These are phyloP conservation scores for Coregonus clupeaformis DNA, from an alignment of 2,113 vertebrate genomes.

Conservation along the genomic window DNA sequence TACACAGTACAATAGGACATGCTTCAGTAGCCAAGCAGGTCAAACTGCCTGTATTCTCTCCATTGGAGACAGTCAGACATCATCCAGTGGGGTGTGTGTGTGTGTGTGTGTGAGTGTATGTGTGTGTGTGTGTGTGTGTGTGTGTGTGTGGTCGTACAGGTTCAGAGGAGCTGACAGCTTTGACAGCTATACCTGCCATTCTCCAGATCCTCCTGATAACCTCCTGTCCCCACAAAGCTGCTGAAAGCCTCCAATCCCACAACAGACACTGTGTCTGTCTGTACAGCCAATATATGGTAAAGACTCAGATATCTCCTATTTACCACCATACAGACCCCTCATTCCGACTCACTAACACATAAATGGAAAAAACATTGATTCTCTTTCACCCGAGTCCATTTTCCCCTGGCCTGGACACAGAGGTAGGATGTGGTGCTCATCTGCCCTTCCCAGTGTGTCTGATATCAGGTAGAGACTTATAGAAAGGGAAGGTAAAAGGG, in stretches of 20 bases:
- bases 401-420: constrained; percentile 65
- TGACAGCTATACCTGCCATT: constrained; percentile 77
- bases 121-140: constrained; percentile 32
- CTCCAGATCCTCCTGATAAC: constrained; percentile 87
- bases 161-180: constrained; percentile 69
- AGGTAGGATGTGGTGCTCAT: constrained; percentile 85
- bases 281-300: constrained; percentile 76
- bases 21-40: constrained; percentile 72
- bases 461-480: constrained; percentile 98
- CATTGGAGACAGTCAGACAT: constrained; percentile 32
- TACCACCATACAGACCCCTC: constrained; percentile 81
- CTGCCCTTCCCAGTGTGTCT: constrained; percentile 99
- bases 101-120: constrained; percentile 81
- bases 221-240: constrained; percentile 80
- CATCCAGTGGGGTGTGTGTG: too few species aligned
- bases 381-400: constrained; percentile 77
- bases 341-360: constrained; percentile 87
- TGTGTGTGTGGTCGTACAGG: constrained; percentile 37
- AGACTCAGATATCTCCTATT: constrained; percentile 91
- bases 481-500: constrained; percentile 95
- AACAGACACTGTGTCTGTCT: constrained; percentile 90
- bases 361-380: constrained; percentile 99
- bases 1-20: constrained; percentile 62
- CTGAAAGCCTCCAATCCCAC: constrained; percentile 91
- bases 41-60: constrained; percentile 61